Base-by-base conservation (phyloP, 2,113 vertebrate genomes). In the Cranoglanis bouderius region DNA sequence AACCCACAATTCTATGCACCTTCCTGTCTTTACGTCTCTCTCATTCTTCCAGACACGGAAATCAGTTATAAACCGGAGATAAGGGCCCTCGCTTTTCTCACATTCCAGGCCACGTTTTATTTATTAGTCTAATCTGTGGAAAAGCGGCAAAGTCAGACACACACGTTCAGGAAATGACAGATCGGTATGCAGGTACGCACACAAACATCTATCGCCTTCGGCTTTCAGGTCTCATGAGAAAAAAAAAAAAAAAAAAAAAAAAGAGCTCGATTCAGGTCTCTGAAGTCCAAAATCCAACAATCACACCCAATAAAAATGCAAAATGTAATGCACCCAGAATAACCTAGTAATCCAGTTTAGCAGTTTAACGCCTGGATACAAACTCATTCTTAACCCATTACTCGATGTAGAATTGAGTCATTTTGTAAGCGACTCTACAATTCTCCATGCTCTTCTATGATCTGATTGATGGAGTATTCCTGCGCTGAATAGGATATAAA, bases 401-500 rank as follows among this genome's bases (percentile, higher is more conserved):
- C 55, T 29, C 59, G 1, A 46, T 61, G 82, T 12, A 21, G 61
- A 43, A 83, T 32, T 16, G 55, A 43, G 40, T 67, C 38, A 0
- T n/a, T 65, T 63, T 57, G 32, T 16, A 6, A 38, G 6, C 2
- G 43, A 43, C 24, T 46, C 35, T 35, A 61, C 40, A 43, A 3
- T 53, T 55, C 65, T 57, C 24, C 3, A 7, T 12, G 70, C 18
- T 24, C 29, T 16, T 57, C 85, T 32, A 4, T 24, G 12, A 26
- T 46, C 72, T 78, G 72, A 86, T 5, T 61, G 85, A 86, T 86
- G 85, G 16, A 21, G 72, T 35, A 43, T 61, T 86, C 55, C 55
- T 59, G 55, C 14, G 3, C 14, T 49, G 85, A 86, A 59, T 12
- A 32, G 18, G 55, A 59, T n/a, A 57, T 9, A 51, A 51, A n/a